Evolutionary conservation across 2,113 vertebrate species (phyloP).

Genomic region (Porphyrio hochstetteri): DNA sequence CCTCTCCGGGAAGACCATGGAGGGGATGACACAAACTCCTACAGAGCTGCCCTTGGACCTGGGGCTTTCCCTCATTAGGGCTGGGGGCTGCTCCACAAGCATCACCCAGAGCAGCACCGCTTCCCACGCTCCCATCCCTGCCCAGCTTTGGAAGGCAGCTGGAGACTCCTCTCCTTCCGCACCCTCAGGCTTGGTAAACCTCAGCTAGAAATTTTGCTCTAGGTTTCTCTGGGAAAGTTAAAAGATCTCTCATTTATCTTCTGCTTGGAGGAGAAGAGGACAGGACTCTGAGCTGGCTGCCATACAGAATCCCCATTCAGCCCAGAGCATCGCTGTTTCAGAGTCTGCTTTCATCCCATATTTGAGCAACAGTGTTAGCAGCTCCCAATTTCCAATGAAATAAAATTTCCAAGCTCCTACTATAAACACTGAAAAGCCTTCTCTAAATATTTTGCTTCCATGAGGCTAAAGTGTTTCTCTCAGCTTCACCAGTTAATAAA

Average conservation of each 20-base stretch:
- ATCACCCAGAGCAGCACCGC: background rate
- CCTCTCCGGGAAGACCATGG: background rate
- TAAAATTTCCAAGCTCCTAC: conserved; percentile 51
- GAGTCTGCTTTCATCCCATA: conserved; percentile 48
- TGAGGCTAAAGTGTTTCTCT: background rate
- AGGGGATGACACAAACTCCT: background rate
- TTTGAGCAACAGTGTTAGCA: conserved; percentile 50
- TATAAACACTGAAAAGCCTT: conserved; percentile 58
- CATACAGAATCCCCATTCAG: conserved; percentile 4
- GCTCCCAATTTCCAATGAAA: conserved; percentile 62
- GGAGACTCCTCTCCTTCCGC: background rate
- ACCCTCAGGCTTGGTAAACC: background rate
- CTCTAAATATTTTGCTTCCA: conserved; percentile 62
- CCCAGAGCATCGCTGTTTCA: conserved; percentile 50
- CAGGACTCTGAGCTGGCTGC: conserved; percentile 59
- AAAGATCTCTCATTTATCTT: conserved; percentile 50
- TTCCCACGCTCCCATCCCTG: background rate
- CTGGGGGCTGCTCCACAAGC: background rate
- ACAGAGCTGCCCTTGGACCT: background rate
- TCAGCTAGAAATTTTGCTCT: background rate
- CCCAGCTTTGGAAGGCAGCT: background rate
- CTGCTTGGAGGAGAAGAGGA: conserved; percentile 36
- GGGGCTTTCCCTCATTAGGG: background rate
- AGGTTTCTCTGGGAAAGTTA: conserved; percentile 9
- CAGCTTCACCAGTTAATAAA: background rate